These are phyloP conservation scores for Liparis tanakae DNA, from an alignment of 2,797 vertebrate genomes.

Conservation along the genomic window DNA sequence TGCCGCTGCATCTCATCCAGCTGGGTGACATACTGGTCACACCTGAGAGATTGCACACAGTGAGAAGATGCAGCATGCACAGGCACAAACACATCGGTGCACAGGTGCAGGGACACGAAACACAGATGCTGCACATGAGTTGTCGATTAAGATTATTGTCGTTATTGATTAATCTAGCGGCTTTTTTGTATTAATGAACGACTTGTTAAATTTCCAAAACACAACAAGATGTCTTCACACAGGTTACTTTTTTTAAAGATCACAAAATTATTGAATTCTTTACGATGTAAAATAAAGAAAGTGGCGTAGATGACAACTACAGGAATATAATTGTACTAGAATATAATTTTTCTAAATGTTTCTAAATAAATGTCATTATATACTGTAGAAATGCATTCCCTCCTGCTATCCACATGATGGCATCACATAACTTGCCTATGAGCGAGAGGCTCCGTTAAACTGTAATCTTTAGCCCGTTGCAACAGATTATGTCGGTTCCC, in stretches of 20 bases:
- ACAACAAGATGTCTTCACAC: not conserved
- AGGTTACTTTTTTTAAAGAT: not conserved
- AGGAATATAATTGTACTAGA: not conserved
- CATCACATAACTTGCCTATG: constrained; percentile 26
- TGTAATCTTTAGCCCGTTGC: constrained; percentile 45
- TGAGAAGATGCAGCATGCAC: constrained; percentile 57
- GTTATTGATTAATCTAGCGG: constrained; percentile 7
- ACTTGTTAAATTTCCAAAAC: not conserved
- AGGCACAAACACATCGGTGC: constrained; percentile 26
- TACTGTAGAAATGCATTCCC: constrained; percentile 28
- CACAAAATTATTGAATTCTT: not conserved
- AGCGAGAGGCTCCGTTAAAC: constrained; percentile 23
- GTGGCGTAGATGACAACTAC: not conserved
- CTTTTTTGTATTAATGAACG: not conserved
- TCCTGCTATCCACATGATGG: constrained; percentile 67
- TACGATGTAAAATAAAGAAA: not conserved
- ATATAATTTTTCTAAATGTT: not conserved
- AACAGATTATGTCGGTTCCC: constrained; percentile 35
- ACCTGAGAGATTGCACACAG: constrained; percentile 77
- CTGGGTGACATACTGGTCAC: constrained; percentile 90
- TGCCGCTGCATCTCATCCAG: constrained; percentile 90
- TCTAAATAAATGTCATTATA: not conserved
- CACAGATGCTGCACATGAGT: constrained; percentile 16
- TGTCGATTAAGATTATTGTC: not conserved
- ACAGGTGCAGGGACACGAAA: constrained; percentile 23